phyloP scores from a whole-genome alignment of 2,113 vertebrate species.

The Spheniscus mendiculus region DNA sequence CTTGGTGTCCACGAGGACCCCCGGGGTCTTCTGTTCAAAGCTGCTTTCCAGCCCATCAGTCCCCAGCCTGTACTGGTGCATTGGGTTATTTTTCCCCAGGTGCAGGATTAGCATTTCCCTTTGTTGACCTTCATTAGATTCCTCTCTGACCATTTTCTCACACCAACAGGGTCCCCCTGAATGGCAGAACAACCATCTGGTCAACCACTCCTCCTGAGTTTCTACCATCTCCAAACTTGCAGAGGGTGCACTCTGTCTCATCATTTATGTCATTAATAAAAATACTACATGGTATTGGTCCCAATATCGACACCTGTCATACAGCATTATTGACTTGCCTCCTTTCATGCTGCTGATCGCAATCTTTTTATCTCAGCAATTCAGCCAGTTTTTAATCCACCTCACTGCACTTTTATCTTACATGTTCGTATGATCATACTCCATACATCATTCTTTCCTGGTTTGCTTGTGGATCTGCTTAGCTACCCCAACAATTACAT shows the following conservation, averaged over 20 bases:
- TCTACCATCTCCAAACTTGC: not conserved
- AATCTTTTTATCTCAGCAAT: not conserved
- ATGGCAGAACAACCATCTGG: not conserved
- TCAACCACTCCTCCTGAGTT: accelerated
- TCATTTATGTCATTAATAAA: not conserved
- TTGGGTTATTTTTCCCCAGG: not conserved
- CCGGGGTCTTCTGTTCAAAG: not conserved
- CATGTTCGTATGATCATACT: not conserved
- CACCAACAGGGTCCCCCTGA: not conserved
- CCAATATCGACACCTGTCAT: not conserved
- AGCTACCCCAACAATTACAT: not conserved
- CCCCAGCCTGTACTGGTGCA: not conserved
- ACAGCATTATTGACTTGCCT: not conserved
- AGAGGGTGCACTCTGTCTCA: not conserved
- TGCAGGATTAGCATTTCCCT: not conserved
- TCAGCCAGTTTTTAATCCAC: not conserved
- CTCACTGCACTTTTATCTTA: not conserved
- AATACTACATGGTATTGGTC: accelerated
- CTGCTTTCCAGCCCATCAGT: not conserved
- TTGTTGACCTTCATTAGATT: not conserved
- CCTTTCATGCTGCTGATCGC: not conserved
- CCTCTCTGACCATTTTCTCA: not conserved
- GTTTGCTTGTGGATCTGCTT: not conserved
- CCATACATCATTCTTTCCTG: not conserved
- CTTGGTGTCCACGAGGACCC: not conserved